phyloP scores from a whole-genome alignment of 2,888 invertebrate species.

The Gonocerus acuteangulatus region DNA sequence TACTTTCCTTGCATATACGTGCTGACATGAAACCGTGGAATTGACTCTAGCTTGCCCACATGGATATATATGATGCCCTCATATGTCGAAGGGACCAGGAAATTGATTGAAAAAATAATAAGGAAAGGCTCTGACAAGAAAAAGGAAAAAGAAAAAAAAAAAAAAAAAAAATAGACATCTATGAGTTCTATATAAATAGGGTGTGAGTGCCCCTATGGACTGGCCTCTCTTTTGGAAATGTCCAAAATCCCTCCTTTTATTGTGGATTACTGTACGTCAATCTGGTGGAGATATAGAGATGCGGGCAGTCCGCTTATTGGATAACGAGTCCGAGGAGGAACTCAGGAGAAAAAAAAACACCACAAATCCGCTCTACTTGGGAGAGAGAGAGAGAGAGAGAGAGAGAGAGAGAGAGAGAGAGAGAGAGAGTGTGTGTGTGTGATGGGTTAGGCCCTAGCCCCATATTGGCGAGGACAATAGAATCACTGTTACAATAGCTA shows the following conservation, averaged over 20 bases:
- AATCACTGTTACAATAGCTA: conserved; percentile 22
- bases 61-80: too few relatives aligned
- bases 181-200: too few relatives aligned
- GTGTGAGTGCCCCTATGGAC: too few relatives aligned
- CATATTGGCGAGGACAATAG: conserved; percentile 21
- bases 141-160: too few relatives aligned
- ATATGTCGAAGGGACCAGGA: too few relatives aligned
- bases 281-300: conserved; percentile 20
- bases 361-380: conserved; percentile 6
- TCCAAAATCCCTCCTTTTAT: conserved; percentile 18
- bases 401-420: background rate
- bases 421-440: background rate
- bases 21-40: too few relatives aligned
- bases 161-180: too few relatives aligned
- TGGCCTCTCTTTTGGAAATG: conserved; percentile 1
- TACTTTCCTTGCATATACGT: too few relatives aligned
- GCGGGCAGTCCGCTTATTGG: conserved; percentile 29
- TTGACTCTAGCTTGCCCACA: too few relatives aligned
- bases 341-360: conserved; percentile 9
- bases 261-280: conserved; percentile 23
- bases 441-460: conserved; percentile 3
- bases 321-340: conserved; percentile 15
- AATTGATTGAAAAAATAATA: too few relatives aligned
- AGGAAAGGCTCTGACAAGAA: too few relatives aligned
- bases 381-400: background rate